These are phyloP conservation scores for Cinclus cinclus DNA, from an alignment of 2,113 vertebrate genomes.

Conservation along the genomic window DNA sequence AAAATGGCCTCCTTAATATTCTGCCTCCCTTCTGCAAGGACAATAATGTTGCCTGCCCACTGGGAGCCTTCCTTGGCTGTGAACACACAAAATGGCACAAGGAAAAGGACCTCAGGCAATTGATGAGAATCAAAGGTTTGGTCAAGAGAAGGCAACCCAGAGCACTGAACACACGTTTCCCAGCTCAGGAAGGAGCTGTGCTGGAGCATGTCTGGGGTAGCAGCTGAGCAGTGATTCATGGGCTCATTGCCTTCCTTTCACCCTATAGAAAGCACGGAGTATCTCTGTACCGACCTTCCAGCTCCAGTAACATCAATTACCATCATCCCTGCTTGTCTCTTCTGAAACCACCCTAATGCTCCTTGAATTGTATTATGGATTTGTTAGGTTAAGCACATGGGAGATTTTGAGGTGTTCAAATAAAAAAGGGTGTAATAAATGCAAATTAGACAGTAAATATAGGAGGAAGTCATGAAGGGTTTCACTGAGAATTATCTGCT, in stretches of 20 bases:
- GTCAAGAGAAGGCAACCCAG: not conserved
- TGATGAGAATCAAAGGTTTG: not conserved
- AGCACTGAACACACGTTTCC: not conserved
- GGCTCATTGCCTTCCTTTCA: not conserved
- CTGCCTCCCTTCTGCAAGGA: not conserved
- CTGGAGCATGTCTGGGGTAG: not conserved
- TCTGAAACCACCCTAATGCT: not conserved
- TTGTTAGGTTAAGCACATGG: slow-evolving; percentile 1
- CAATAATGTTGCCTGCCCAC: not conserved
- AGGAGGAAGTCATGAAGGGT: not conserved
- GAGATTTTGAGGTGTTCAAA: not conserved
- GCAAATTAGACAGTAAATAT: slow-evolving; percentile 2
- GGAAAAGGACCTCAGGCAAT: not conserved
- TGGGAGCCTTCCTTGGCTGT: not conserved
- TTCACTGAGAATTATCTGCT: not conserved
- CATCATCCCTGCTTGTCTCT: not conserved
- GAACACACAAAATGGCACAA: not conserved
- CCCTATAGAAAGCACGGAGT: not conserved
- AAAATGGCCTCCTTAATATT: not conserved
- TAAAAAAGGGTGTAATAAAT: not conserved
- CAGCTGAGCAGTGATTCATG: not conserved
- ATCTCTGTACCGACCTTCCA: not conserved
- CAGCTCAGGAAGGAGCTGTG: not conserved
- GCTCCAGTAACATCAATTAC: not conserved
- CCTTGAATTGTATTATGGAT: not conserved